Percentiles rank a stretch among this genome's conserved stretches.
These are phyloP conservation scores for Porites australiensis DNA, from an alignment of 64 coral and sea anemone genomes.

Conservation along the genomic window DNA sequence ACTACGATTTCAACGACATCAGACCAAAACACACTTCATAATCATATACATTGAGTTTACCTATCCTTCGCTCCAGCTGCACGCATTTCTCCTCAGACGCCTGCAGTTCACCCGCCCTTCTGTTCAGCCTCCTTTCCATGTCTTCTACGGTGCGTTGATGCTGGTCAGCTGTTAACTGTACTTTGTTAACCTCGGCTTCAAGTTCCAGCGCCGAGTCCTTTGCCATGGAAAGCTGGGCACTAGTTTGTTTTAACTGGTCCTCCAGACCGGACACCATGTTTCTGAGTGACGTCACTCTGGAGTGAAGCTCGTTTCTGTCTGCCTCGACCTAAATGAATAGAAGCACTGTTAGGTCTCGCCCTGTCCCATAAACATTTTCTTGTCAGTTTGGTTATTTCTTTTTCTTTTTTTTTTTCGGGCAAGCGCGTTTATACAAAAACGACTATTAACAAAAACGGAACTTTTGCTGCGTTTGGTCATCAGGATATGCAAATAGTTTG, in stretches of 20 bases:
- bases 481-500: too few relatives aligned
- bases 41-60: neutral
- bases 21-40: too few relatives aligned
- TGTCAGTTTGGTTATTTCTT: too few relatives aligned
- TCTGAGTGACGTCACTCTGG: slow-evolving; percentile 84
- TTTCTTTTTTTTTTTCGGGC: too few relatives aligned
- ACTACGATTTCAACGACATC: too few relatives aligned
- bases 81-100: slow-evolving; percentile 80
- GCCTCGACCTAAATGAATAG: slow-evolving; percentile 71
- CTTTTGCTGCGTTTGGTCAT: too few relatives aligned
- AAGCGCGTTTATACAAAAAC: too few relatives aligned
- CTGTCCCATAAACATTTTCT: too few relatives aligned
- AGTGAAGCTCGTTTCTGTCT: slow-evolving; percentile 84
- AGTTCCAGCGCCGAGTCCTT: slow-evolving; percentile 83
- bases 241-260: slow-evolving; percentile 89
- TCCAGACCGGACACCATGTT: slow-evolving; percentile 89
- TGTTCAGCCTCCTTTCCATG: slow-evolving; percentile 78
- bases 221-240: slow-evolving; percentile 75
- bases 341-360: neutral
- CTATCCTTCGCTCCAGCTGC: slow-evolving; percentile 81
- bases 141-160: slow-evolving; percentile 88
- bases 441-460: too few relatives aligned
- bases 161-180: slow-evolving; percentile 81
- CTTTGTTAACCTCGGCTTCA: slow-evolving; percentile 89
- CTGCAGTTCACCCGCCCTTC: slow-evolving; percentile 82